Evolutionary conservation across 1,140 invertebrate species (phyloP).

Genomic region (Cecropterus lyciades): DNA sequence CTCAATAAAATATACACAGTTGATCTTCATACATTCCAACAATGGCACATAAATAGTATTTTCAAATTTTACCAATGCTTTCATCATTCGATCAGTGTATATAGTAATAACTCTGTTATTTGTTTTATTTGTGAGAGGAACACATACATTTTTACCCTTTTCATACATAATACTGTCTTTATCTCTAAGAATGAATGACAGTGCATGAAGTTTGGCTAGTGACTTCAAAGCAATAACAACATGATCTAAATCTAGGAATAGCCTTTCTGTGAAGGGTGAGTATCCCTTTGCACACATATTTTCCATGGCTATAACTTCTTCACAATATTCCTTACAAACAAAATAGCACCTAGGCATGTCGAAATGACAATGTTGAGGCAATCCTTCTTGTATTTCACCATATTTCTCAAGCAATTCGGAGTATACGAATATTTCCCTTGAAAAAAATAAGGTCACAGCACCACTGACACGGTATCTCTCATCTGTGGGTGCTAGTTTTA

Average conservation of each 20-base stretch:
- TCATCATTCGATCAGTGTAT: constrained; percentile 61
- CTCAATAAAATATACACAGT: constrained; percentile 54
- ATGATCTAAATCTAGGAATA: constrained; percentile 65
- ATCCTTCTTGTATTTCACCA: constrained; percentile 43
- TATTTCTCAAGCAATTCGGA: constrained; percentile 54
- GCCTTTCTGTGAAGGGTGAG: constrained; percentile 50
- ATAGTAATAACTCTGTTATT: constrained; percentile 68
- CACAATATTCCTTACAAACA: constrained; percentile 58
- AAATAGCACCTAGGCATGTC: constrained; percentile 65
- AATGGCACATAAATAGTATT: constrained; percentile 51
- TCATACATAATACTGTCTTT: constrained; percentile 47
- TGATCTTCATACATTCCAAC: constrained; percentile 49
- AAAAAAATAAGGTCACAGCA: constrained; percentile 68
- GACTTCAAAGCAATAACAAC: constrained; percentile 54
- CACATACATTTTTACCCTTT: constrained; percentile 53
- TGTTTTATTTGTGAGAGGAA: constrained; percentile 54
- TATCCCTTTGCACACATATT: constrained; percentile 65
- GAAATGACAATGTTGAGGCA: constrained; percentile 34
- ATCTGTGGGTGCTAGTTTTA: constrained; percentile 73
- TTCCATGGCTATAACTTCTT: constrained; percentile 66
- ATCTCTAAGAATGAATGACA: constrained; percentile 65
- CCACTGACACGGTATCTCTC: constrained; percentile 70
- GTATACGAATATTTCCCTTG: constrained; percentile 68
- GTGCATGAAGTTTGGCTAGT: constrained; percentile 65
- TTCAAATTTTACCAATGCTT: constrained; percentile 60